Percentiles rank a stretch among this genome's conserved stretches.
phyloP scores from a whole-genome alignment of 2,888 invertebrate genomes.

The Stramonita haemastoma region DNA sequence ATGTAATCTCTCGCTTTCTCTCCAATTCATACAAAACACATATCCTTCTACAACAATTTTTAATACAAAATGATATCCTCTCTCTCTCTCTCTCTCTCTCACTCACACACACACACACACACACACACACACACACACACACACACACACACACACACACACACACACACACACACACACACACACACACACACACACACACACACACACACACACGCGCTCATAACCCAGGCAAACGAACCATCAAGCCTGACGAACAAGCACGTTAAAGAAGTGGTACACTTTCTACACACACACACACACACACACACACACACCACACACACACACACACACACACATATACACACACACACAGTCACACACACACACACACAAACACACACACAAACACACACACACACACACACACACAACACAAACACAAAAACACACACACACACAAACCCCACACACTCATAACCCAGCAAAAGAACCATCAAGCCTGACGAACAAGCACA shows the following conservation, averaged over 20 bases:
- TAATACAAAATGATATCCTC: too few relatives aligned
- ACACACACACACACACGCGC: not conserved
- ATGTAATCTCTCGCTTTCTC: too few relatives aligned
- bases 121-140: constrained; percentile 30
- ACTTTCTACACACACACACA: constrained; percentile 80
- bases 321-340: constrained; percentile 73
- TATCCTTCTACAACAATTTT: too few relatives aligned
- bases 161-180: not conserved
- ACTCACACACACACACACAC: not conserved
- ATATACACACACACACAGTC: not conserved
- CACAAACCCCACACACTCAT: too few relatives aligned
- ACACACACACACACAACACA: not conserved
- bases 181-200: not conserved
- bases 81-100: not conserved
- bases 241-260: constrained; percentile 78
- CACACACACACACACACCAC: constrained; percentile 78
- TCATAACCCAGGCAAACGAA: not conserved
- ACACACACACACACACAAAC: constrained; percentile 9
- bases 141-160: constrained; percentile 27
- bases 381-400: not conserved
- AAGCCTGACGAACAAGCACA: constrained; percentile 79
- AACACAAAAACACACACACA: too few relatives aligned
- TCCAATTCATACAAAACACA: too few relatives aligned
- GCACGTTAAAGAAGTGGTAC: constrained; percentile 82
- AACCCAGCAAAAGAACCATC: not conserved